These are phyloP conservation scores for Engraulis encrasicolus DNA, from an alignment of 2,113 vertebrate species.

Conservation along the genomic window DNA sequence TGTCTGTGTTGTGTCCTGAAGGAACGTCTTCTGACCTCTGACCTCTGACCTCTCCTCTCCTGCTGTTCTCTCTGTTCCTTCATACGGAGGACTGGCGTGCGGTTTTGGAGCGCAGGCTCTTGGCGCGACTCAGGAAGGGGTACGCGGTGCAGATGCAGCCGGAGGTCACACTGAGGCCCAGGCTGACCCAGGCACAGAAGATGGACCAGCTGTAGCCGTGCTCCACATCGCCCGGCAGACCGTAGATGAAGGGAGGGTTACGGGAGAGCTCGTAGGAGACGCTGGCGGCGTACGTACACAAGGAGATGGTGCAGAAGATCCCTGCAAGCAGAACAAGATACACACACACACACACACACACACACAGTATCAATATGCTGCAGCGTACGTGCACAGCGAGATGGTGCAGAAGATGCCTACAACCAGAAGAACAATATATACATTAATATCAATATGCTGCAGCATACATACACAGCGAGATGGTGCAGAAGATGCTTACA, in stretches of 20 bases:
- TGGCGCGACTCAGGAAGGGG: conserved; percentile 78
- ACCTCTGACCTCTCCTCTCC: too few relatives aligned
- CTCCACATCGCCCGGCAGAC: conserved; percentile 82
- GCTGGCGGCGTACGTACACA: conserved; percentile 86
- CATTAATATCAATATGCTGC: conserved; percentile 47
- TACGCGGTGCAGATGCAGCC: conserved; percentile 84
- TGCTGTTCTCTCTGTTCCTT: too few relatives aligned
- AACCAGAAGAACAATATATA: background rate
- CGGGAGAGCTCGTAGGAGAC: conserved; percentile 85
- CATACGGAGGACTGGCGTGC: conserved; percentile 78
- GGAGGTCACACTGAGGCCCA: conserved; percentile 80
- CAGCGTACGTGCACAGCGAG: too few relatives aligned
- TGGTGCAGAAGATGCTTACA: conserved; percentile 91
- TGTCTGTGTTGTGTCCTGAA: background rate
- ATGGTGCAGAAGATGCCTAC: too few relatives aligned
- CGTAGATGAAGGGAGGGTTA: conserved; percentile 82
- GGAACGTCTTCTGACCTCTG: too few relatives aligned
- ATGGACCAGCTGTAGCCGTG: conserved; percentile 87
- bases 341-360: too few relatives aligned
- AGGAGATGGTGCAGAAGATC: conserved; percentile 87
- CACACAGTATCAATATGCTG: too few relatives aligned
- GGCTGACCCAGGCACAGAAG: conserved; percentile 83
- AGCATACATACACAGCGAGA: conserved; percentile 85
- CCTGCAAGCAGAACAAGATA: conserved; percentile 63
- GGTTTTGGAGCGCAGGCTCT: conserved; percentile 77